These are phyloP conservation scores for Zoanthus sociatus DNA, from an alignment of 92 coral and sea anemone species.

Conservation along the genomic window DNA sequence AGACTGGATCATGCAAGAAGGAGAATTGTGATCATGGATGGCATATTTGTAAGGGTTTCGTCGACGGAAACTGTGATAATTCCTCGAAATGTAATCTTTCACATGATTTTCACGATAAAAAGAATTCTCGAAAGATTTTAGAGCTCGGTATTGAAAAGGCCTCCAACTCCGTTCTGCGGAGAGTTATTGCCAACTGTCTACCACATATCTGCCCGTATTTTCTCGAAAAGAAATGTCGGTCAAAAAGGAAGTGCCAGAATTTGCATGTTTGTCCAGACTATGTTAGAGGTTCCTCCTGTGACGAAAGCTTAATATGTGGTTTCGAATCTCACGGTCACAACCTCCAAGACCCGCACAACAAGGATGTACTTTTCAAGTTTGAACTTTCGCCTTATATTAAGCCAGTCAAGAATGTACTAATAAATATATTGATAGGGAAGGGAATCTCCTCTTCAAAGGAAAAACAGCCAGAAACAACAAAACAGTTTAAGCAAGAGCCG, in stretches of 20 bases:
- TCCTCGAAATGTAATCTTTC: conserved; percentile 34
- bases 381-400: conserved; percentile 22
- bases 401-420: conserved; percentile 7
- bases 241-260: conserved; percentile 15
- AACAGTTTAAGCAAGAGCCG: not conserved
- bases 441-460: not conserved
- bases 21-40: conserved; percentile 24
- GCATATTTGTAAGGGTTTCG: conserved; percentile 56
- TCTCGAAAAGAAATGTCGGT: conserved; percentile 30
- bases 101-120: conserved; percentile 45
- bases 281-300: conserved; percentile 23
- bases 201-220: conserved; percentile 54
- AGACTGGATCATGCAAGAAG: conserved; percentile 49
- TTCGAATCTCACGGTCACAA: no score
- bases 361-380: conserved; percentile 33
- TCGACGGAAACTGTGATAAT: conserved; percentile 51
- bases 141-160: conserved; percentile 49
- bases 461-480: not conserved
- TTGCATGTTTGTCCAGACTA: conserved; percentile 55
- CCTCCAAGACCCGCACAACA: conserved; percentile 34
- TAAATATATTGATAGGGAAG: conserved; percentile 14
- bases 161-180: not conserved
- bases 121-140: conserved; percentile 32
- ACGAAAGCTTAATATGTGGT: conserved; percentile 16
- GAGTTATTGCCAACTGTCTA: conserved; percentile 44